Evolutionary conservation across 2,797 vertebrate species (phyloP).

Genomic region (Psittacula derbiana): DNA sequence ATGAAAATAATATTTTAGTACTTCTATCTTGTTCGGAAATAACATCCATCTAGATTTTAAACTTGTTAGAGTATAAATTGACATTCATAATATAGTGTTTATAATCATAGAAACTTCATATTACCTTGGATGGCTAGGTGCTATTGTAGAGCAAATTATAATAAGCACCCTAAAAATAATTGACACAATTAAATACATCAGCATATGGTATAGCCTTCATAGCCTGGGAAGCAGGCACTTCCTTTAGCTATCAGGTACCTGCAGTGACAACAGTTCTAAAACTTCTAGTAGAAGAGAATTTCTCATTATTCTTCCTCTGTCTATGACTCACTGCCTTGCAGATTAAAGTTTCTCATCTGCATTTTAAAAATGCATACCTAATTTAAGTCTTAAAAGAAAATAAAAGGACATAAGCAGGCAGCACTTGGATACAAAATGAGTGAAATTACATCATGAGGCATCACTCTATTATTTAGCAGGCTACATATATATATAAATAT

Average conservation of each 20-base stretch:
- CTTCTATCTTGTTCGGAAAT: accelerated
- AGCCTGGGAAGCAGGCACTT: background rate
- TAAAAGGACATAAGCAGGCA: background rate
- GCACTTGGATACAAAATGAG: background rate
- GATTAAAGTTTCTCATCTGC: background rate
- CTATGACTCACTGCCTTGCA: background rate
- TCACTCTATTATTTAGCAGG: background rate
- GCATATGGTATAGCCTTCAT: accelerated
- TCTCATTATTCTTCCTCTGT: background rate
- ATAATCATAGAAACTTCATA: background rate
- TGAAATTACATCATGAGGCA: background rate
- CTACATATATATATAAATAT: background rate
- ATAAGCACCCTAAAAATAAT: background rate
- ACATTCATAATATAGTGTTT: background rate
- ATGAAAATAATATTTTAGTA: background rate
- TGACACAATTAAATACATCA: background rate
- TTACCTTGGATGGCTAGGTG: background rate
- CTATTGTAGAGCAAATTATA: background rate
- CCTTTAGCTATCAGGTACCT: too few relatives aligned
- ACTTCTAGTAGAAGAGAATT: background rate
- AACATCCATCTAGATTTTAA: background rate
- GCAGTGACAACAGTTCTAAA: background rate
- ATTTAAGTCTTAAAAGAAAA: background rate
- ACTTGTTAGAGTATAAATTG: background rate
- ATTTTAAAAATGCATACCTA: background rate